A percentile compares a stretch with the other conserved stretches of the same genome.
These are phyloP conservation scores for Acrocephalus kingi DNA, from an alignment of 2,113 vertebrate genomes.

Conservation along the genomic window DNA sequence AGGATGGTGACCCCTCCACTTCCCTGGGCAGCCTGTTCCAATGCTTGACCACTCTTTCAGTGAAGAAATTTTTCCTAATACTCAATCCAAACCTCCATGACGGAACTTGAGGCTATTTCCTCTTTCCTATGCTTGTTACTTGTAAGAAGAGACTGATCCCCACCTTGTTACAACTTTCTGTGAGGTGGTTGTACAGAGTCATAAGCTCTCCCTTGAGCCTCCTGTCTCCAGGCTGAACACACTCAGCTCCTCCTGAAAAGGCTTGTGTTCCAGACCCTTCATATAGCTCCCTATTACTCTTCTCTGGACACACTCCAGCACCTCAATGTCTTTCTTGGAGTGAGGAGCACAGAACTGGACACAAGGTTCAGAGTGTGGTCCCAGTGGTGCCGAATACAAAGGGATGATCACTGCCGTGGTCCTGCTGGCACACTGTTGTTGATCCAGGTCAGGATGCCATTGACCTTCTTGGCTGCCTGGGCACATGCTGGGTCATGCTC, in stretches of 20 bases:
- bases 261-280: background rate
- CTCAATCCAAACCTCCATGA: background rate
- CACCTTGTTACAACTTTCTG: background rate
- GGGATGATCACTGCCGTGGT: background rate
- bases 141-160: background rate
- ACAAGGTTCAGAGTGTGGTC: accelerated
- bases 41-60: background rate
- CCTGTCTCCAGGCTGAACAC: background rate
- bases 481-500: background rate
- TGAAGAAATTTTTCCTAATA: background rate
- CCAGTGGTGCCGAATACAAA: accelerated
- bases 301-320: background rate
- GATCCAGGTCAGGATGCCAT: background rate
- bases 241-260: background rate
- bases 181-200: background rate
- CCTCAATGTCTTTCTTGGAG: background rate
- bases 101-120: background rate
- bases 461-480: background rate
- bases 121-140: background rate
- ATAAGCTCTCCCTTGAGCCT: background rate
- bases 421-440: background rate
- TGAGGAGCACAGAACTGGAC: background rate
- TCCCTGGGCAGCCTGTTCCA: background rate
- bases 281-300: accelerated
- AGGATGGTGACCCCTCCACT: background rate